Base-by-base conservation (phyloP, 2,888 invertebrate genomes). In the Ennomos fuscantarius region DNA sequence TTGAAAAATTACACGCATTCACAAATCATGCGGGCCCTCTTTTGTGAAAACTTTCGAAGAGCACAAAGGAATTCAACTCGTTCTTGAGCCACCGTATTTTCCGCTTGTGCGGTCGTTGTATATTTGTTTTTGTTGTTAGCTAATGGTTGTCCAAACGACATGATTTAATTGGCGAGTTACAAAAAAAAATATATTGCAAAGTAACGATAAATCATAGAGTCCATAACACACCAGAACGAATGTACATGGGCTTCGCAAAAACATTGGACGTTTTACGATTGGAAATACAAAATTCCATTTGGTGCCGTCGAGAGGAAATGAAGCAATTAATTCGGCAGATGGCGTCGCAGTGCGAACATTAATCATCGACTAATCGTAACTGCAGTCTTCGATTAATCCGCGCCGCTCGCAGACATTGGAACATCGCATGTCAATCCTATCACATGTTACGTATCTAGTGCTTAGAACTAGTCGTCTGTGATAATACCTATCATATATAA, bases 271-370 rank as follows among this genome's bases (percentile, higher is more conserved):
- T 81, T 86, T 80, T 78, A 78, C 84, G 80, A 83, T 84, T 86
- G 84, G 86, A 85, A 86, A 88, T 86, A 87, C 89, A 87, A 90
- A 91, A 90, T 91, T 90, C 85, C 89, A 90, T 90, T 90, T 84
- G 86, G 86, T 81, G 79, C 88, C 84, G 86, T 86, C 86, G 85
- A 84, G 85, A 87, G 92, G 92, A 92, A 92, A 92, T 91, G 90
- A 91, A 91, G 86, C 92, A 91, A 92, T 92, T 92, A 91, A 91
- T 91, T 83, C 88, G 81, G 89, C 90, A 91, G 92, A 91, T 91
- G 91, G 91, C 89, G 87, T 82, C 84, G 84, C 87, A 87, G 88
- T 87, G 82, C 88, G 88, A 86, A 86, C 84, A 91, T 92, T 90
- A 91, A 91, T 92, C 92, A 92, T 90, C 84, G 86, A 86, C 90